phyloP scores from a whole-genome alignment of 2,888 invertebrate species.

The Tortricodes alternella region DNA sequence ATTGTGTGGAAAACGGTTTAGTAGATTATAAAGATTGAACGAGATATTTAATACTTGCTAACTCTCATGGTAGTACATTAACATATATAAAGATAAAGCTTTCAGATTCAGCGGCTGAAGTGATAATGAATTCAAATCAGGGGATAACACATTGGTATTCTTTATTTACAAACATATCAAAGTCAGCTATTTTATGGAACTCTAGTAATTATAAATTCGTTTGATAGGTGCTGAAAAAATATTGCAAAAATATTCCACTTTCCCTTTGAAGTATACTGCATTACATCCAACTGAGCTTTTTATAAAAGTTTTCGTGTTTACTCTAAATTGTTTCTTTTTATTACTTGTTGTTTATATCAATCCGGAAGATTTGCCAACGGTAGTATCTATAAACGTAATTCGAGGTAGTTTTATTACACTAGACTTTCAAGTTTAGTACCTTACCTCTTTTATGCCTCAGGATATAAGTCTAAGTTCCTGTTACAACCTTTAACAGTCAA shows the following conservation, averaged over 20 bases:
- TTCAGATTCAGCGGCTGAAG: too few relatives aligned
- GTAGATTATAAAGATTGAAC: not conserved
- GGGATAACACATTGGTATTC: too few relatives aligned
- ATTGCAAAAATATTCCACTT: not conserved
- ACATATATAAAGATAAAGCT: too few relatives aligned
- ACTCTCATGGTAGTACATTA: too few relatives aligned
- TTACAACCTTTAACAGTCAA: constrained; percentile 3
- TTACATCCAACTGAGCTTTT: too few relatives aligned
- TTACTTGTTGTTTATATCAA: not conserved
- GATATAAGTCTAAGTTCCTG: not conserved
- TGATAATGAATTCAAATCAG: too few relatives aligned
- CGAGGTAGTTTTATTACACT: not conserved
- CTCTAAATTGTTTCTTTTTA: not conserved
- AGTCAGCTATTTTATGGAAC: not conserved
- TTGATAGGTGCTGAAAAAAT: not conserved
- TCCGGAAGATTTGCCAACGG: not conserved
- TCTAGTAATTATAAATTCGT: not conserved
- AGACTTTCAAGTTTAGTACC: not conserved
- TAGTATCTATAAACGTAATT: not conserved
- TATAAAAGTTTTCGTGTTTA: too few relatives aligned
- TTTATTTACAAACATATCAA: too few relatives aligned
- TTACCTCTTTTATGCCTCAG: not conserved
- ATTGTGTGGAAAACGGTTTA: constrained; percentile 16
- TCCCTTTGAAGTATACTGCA: not conserved
- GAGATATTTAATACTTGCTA: not conserved